Evolutionary conservation across 1,140 invertebrate species (phyloP).

Genomic region (Physella acuta): DNA sequence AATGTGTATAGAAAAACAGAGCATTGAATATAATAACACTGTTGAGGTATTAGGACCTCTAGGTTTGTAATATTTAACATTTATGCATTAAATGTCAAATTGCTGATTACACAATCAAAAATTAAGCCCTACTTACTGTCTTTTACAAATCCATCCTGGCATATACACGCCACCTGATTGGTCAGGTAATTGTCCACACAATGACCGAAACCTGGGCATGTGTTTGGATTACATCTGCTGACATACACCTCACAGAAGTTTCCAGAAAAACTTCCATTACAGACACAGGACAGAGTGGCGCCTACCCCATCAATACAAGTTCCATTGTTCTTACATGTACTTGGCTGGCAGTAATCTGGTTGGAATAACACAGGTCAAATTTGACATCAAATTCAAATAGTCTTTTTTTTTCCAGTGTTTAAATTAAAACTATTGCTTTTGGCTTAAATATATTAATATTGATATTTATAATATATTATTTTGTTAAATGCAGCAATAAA

Average conservation of each 20-base stretch:
- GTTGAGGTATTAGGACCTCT: no score
- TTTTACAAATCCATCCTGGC: not conserved
- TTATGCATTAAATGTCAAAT: no score
- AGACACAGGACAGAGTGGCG: not conserved
- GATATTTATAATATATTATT: no score
- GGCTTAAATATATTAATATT: no score
- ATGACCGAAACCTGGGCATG: not conserved
- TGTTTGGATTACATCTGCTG: not conserved
- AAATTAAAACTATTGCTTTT: no score
- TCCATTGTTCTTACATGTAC: not conserved
- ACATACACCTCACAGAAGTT: not conserved
- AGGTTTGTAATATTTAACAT: no score
- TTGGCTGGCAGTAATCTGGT: not conserved
- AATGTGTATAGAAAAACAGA: no score
- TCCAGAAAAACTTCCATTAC: not conserved
- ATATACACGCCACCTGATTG: not conserved
- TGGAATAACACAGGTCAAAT: no score
- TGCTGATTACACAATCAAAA: not conserved
- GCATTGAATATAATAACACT: no score
- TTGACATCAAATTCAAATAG: no score
- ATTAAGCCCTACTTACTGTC: not conserved
- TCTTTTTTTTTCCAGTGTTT: no score
- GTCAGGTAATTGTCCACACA: slow-evolving; percentile 4
- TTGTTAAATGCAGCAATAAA: no score
- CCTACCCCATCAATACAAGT: not conserved